Evolutionary conservation across 2,797 vertebrate genomes (phyloP), one percentile per base, ranked within the genome.

Genomic region (Miichthys miiuy): DNA sequence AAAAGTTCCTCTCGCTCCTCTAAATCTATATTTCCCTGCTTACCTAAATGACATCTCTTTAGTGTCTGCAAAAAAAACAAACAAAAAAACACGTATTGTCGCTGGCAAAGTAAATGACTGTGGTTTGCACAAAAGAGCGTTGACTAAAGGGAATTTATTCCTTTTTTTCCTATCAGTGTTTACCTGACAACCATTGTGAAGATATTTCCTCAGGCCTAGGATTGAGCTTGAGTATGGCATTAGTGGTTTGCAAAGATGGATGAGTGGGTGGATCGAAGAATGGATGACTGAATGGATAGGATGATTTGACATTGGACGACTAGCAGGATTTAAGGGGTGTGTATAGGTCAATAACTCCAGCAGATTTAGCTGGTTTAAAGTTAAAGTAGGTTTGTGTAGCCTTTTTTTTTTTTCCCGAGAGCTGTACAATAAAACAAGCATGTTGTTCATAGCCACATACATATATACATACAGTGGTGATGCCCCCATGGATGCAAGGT

Each of bases 391-490:
- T 80, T 77, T 84, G 75, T 84, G 75, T 85, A 66, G 77, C 47
- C 48, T 64, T 65, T 70, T 85, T 70, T 56, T 78, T 62, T 27
- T 4, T 27, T 27, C 16, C 50, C 34, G 70, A 82, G 64, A 83
- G 68, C 62, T 76, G 58, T 79, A 90, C 76, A 87, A 52, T 77
- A 84, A 86, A 87, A 92, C 73, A 86, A 91, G 76, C 77, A 89
- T 82, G 83, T 91, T 87, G 80, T 88, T 87, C 70, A 82, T 89
- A 88, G 89, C 83, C 90, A 95, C 93, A 95, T 95, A 95, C 94
- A 96, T 95, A 96, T 92, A 95, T 95, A 96, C 93, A 96, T 96
- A 96, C 95, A 96, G 95, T 96, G 95, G 95, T 94, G 93, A 96
- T 93, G 94, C 92, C 94, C 95, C 94, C 94, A 95, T 95, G 94